Conservation (phyloP, 2,113 vertebrate genomes). For the Parus major region DNA sequence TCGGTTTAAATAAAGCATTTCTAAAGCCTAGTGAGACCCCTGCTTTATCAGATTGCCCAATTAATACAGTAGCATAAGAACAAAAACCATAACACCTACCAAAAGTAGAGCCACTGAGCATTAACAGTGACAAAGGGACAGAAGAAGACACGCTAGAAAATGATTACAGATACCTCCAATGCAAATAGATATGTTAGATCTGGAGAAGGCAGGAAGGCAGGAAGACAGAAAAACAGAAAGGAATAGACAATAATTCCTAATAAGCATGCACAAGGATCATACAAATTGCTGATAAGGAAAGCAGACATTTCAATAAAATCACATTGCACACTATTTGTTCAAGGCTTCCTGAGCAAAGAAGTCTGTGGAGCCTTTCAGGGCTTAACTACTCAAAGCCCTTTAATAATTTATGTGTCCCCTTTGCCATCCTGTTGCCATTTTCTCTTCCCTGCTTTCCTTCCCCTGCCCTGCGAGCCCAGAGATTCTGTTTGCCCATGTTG, state of each 20-base stretch:
- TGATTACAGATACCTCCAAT: background rate
- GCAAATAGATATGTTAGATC: background rate
- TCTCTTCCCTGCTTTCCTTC: background rate
- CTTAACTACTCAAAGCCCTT: background rate
- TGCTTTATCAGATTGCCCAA: background rate
- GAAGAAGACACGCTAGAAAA: background rate
- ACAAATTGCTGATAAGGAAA: background rate
- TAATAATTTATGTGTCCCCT: background rate
- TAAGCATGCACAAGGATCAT: background rate
- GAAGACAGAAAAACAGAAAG: background rate
- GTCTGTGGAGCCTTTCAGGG: background rate
- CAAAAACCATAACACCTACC: background rate
- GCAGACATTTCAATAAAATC: background rate
- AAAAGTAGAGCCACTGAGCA: background rate
- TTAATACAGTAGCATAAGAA: background rate
- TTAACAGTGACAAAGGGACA: background rate
- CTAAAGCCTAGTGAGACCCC: background rate
- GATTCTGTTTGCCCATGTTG: background rate
- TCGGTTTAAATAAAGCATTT: background rate
- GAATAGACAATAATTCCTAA: background rate
- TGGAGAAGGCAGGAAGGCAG: background rate
- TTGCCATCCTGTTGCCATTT: accelerated
- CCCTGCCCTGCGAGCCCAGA: background rate
- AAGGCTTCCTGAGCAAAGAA: background rate
- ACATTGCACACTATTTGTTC: background rate